Evolutionary conservation across 2,888 invertebrate species (phyloP).

Genomic region (Poecilus cupreus): DNA sequence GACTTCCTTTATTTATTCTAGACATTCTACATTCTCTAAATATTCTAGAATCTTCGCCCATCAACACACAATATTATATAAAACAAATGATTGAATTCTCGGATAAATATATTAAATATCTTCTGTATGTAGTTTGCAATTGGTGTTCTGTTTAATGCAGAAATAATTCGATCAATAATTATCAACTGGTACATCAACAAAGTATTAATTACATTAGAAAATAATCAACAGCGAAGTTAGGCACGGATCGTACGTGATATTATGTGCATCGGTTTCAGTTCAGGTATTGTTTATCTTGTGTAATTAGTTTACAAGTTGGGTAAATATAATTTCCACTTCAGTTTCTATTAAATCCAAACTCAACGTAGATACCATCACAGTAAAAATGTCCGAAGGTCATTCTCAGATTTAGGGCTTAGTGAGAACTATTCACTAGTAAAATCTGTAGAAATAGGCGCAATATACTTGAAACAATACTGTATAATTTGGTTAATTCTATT

Average conservation of each 20-base stretch:
- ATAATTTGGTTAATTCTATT: conserved; percentile 14
- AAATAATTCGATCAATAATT: not conserved
- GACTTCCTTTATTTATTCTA: not conserved
- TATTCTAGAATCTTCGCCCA: too few relatives aligned
- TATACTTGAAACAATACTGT: conserved; percentile 20
- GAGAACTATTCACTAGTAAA: not conserved
- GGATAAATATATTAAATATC: too few relatives aligned
- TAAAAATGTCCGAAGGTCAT: too few relatives aligned
- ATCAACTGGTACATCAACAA: not conserved
- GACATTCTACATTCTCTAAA: too few relatives aligned
- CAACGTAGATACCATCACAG: too few relatives aligned
- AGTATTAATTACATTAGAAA: not conserved
- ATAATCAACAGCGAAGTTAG: not conserved
- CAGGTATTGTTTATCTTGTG: not conserved
- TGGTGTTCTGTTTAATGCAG: not conserved
- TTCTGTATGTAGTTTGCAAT: too few relatives aligned
- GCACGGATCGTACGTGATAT: not conserved
- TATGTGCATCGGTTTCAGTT: not conserved
- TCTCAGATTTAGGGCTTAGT: too few relatives aligned
- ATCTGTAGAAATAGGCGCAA: not conserved
- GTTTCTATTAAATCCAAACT: not conserved
- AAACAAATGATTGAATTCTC: too few relatives aligned
- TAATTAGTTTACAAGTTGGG: conserved; percentile 1
- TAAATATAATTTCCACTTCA: conserved; percentile 3
- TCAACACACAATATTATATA: too few relatives aligned